Base-by-base conservation (phyloP, 2,888 invertebrate genomes). In the Synanthedon myopaeformis region DNA sequence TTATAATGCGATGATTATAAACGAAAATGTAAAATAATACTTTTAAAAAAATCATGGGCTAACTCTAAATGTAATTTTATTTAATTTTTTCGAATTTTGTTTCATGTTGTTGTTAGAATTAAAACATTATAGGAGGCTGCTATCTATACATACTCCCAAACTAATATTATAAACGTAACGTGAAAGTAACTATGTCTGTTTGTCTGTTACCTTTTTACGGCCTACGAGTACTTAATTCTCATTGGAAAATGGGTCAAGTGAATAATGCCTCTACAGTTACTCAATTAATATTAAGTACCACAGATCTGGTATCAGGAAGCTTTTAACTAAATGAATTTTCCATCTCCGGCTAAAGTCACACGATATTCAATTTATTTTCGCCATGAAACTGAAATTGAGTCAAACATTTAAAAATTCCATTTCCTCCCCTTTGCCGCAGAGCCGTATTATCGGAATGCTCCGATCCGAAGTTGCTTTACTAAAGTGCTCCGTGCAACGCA, bases 251-350 rank as follows among this genome's bases (percentile, higher is more conserved):
- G 13, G 11, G 42, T 6, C 42, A 42, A 42, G 13, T 42, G 3
- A 42, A 42, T 42, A 42, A 42, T 42, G 23, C 23, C 13, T 42
- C 42, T 42, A 13, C n/a, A 42, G 14, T 49, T 12, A 67, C 73
- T 72, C 72, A 74, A 79, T 78, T 76, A 71, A 74, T 71, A 76
- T 78, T 65, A 64, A 67, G 57, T 61, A 55, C 58, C 54, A 55
- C 56, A 59, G 61, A 60, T 67, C 56, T 52, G 60, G 65, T 67
- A 63, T 61, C 65, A 59, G 42, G 55, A 51, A 51, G 60, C 57
- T 61, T 65, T 68, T 63, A 62, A 57, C 54, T 56, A 12, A 42
- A 42, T 42, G 42, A 42, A n/a, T 42, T 56, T 57, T 45, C 5
- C 45, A 45, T 35, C 45, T 12, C 45, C 45, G 14, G 45, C 45